Conservation (phyloP, 2,797 vertebrate genomes). For the Cuniculus paca region DNA sequence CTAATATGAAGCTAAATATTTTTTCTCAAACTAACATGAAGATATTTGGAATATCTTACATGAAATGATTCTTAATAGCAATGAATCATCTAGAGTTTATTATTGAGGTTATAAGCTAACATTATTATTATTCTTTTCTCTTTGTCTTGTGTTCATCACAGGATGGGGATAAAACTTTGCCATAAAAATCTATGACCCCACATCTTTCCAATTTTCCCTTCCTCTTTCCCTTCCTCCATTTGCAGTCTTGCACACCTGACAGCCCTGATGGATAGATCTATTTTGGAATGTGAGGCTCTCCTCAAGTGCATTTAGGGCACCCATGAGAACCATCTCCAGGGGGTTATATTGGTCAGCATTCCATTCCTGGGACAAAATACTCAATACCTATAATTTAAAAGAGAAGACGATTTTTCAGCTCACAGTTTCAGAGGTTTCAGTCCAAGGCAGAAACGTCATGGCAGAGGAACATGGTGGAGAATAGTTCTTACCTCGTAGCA, state of each 20-base stretch:
- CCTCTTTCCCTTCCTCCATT: neutral
- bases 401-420: neutral
- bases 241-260: neutral
- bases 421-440: neutral
- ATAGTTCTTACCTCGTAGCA: neutral
- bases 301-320: too few relatives aligned
- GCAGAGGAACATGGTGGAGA: neutral
- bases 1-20: neutral
- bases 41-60: neutral
- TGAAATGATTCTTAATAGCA: neutral
- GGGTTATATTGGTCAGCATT: neutral
- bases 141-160: neutral
- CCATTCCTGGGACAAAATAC: neutral
- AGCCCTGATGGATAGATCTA: too few relatives aligned
- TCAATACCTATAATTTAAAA: neutral
- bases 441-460: neutral
- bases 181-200: neutral
- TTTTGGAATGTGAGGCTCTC: neutral
- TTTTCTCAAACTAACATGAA: conserved; percentile 42
- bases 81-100: neutral
- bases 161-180: neutral
- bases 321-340: neutral
- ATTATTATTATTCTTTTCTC: neutral
- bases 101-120: neutral
- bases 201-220: neutral